phyloP scores from a whole-genome alignment of 2,113 vertebrate species.

The Charina bottae region DNA sequence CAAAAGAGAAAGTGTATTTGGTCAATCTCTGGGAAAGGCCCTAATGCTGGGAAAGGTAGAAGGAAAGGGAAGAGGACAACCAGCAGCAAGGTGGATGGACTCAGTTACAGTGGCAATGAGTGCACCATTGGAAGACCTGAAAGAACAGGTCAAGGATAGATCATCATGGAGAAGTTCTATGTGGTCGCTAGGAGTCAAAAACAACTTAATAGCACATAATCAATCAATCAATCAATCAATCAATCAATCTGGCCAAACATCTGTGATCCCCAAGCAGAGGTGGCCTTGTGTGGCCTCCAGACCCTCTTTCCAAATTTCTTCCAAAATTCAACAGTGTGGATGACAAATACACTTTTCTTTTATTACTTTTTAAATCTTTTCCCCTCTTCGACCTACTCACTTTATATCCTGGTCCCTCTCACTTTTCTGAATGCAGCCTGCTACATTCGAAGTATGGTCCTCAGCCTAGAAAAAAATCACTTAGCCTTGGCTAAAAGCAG shows the following conservation, averaged over 20 bases:
- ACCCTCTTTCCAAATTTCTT: not conserved
- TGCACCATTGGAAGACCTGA: not conserved
- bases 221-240: not conserved
- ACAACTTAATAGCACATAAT: not conserved
- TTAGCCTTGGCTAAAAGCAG: no score
- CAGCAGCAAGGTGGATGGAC: not conserved
- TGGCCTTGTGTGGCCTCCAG: not conserved
- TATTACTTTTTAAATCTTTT: not conserved
- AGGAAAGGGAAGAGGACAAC: not conserved
- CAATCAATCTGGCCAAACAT: not conserved
- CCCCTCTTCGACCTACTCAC: not conserved
- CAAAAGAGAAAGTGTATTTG: not conserved
- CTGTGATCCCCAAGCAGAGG: not conserved
- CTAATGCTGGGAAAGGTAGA: not conserved
- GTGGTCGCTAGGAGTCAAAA: not conserved
- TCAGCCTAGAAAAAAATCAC: no score
- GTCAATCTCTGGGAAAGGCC: not conserved
- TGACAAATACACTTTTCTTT: not conserved
- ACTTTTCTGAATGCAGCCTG: no score
- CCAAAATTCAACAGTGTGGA: not conserved
- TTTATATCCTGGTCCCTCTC: no score
- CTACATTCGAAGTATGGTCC: no score
- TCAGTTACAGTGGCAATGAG: not conserved
- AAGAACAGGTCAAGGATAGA: not conserved
- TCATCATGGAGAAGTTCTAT: not conserved